Evolutionary conservation across 2,888 invertebrate species (phyloP), one percentile per base, ranked within the genome.

Genomic region (Microplitis deprimator): DNA sequence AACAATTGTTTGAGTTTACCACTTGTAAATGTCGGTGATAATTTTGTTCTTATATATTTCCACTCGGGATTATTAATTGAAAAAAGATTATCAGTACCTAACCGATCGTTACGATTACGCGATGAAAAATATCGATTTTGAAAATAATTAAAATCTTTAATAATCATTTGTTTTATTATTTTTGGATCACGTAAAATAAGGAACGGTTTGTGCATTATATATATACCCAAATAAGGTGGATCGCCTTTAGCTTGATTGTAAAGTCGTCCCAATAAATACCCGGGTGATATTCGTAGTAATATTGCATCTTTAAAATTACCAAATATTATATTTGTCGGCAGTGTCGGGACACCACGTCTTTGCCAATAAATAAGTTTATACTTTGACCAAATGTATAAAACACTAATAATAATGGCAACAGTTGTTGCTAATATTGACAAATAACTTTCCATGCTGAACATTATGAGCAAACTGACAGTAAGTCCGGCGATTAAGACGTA

Each of bases 1-100:
- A 91, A 90, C 87, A 92, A 90, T 65, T 83, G 87, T 82, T 91
- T 92, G 50, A 92, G 84, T 84, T 92, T 93, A 29, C 91, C 92
- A 0, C 91, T 90, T 0, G 92, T 91, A 82, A 93, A 93, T 0
- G 91, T 90, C 0, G 92, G 92, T 0, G 92, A 90, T 68, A 93
- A 77, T 82, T 92, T 92, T 0, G 87, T 82, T 60, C 92, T 85
- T 17, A 91, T 82, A 59, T 84, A 83, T 81, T 89, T 91, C 92
- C 92, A 92, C 39, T 90, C 87, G 0, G 91, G 90, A 78, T 91
- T 91, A 73, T 88, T 86, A 65, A 91, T 84, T 0, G 89, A 84
- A 81, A 92, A 88, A 20, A 91, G 81, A 77, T 87, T 85, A n/a
- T 85, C 83, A 5, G 84, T 84, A 6, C 86, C 83, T 1, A 90